Evolutionary conservation across 2,888 invertebrate species (phyloP).

Genomic region (Agapostemon virescens): DNA sequence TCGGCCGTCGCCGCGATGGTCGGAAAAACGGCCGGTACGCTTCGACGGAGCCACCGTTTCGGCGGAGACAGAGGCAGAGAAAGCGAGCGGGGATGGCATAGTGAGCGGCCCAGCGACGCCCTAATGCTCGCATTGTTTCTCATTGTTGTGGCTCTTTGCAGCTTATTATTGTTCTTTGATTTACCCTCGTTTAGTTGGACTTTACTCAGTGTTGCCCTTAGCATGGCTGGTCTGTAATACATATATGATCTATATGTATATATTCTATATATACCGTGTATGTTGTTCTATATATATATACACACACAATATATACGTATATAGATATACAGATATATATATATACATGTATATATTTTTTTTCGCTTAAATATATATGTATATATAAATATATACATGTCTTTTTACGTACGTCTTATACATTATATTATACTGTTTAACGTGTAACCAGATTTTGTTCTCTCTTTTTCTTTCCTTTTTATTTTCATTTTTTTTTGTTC

Average conservation of each 20-base stretch:
- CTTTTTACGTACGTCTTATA: constrained; percentile 42
- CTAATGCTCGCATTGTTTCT: constrained; percentile 80
- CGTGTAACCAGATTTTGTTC: constrained; percentile 51
- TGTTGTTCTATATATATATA: constrained; percentile 48
- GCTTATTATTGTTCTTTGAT: constrained; percentile 78
- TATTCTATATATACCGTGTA: constrained; percentile 47
- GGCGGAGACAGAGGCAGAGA: not conserved
- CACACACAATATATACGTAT: no score
- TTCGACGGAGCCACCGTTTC: not conserved
- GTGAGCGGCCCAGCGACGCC: constrained; percentile 73
- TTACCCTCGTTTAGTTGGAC: constrained; percentile 69
- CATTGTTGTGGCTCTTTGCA: constrained; percentile 81
- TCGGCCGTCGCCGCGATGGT: no score
- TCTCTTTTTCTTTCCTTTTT: constrained; percentile 13
- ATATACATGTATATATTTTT: constrained; percentile 36
- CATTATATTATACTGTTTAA: constrained; percentile 37
- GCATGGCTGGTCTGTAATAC: constrained; percentile 79
- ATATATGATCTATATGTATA: constrained; percentile 59
- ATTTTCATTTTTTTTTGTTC: constrained; percentile 7
- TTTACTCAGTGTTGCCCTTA: constrained; percentile 79
- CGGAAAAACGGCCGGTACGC: no score
- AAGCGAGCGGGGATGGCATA: constrained; percentile 71
- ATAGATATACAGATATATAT: no score
- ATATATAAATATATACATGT: constrained; percentile 48
- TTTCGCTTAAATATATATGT: constrained; percentile 23